phyloP scores from a whole-genome alignment of 2,113 vertebrate genomes.

The Narcine bancroftii region DNA sequence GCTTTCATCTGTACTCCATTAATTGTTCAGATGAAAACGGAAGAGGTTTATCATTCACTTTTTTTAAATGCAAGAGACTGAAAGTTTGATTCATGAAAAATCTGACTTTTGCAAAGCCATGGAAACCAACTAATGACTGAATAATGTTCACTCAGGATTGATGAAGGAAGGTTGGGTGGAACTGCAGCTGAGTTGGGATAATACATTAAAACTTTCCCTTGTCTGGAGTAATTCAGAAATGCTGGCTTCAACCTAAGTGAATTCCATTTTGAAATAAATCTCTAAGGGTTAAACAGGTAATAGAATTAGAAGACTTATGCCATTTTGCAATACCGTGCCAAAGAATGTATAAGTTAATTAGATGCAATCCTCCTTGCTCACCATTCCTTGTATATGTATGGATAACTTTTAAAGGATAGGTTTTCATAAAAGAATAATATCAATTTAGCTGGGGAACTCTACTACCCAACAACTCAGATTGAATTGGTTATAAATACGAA shows the following conservation, averaged over 20 bases:
- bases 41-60: not conserved
- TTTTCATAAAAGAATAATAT: not conserved
- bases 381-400: not conserved
- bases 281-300: slow-evolving; percentile 19
- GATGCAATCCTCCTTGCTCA: not conserved
- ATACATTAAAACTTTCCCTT: not conserved
- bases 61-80: not conserved
- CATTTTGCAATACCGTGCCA: slow-evolving; percentile 29
- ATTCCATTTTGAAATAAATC: slow-evolving; percentile 27
- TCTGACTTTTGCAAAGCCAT: not conserved
- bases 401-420: slow-evolving; percentile 3
- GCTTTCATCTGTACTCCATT: not conserved
- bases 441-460: not conserved
- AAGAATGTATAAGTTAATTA: slow-evolving; percentile 36
- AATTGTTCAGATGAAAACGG: not conserved
- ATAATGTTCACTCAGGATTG: not conserved
- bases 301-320: slow-evolving; percentile 25
- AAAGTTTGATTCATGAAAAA: not conserved
- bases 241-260: not conserved
- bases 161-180: not conserved
- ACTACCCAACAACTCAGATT: not conserved
- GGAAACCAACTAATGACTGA: not conserved
- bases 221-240: not conserved
- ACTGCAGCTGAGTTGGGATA: not conserved
- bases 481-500: slow-evolving; percentile 17